phyloP scores from a whole-genome alignment of 2,888 invertebrate species.

The Lepidocyrtinus sp. region DNA sequence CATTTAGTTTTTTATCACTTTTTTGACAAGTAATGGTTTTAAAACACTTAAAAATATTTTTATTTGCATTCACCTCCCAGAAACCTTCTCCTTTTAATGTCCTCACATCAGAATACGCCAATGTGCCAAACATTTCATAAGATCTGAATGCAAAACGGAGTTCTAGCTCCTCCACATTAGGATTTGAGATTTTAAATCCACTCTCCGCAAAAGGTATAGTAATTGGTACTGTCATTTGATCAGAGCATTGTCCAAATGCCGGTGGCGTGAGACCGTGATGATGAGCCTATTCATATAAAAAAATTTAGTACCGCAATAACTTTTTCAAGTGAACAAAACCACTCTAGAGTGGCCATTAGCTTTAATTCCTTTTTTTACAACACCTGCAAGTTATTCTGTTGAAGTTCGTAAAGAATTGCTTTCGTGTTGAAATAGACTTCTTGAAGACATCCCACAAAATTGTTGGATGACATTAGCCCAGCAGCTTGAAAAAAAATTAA shows the following conservation, averaged over 20 bases:
- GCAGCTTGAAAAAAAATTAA: constrained; percentile 4
- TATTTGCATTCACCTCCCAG: constrained; percentile 82
- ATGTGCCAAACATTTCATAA: constrained; percentile 85
- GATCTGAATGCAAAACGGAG: constrained; percentile 91
- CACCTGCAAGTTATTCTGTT: constrained; percentile 88
- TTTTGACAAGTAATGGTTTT: not conserved
- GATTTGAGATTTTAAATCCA: constrained; percentile 86
- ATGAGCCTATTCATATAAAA: constrained; percentile 18
- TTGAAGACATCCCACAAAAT: constrained; percentile 90
- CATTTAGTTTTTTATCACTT: not conserved
- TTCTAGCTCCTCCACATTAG: constrained; percentile 82
- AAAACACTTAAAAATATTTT: not conserved
- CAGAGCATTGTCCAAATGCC: constrained; percentile 59
- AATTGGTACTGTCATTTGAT: constrained; percentile 84
- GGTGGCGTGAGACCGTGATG: constrained; percentile 65
- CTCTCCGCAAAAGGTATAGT: constrained; percentile 93
- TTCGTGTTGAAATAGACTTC: constrained; percentile 95
- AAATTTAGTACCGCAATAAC: not conserved
- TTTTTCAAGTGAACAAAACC: not conserved
- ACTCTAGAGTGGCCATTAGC: not conserved
- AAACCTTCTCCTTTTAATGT: constrained; percentile 83
- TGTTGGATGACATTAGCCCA: constrained; percentile 85
- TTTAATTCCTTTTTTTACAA: constrained; percentile 62
- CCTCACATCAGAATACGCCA: constrained; percentile 87
- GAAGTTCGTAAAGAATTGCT: constrained; percentile 90